These are phyloP conservation scores for Toxotes jaculatrix DNA, from an alignment of 2,113 vertebrate species.

Conservation along the genomic window DNA sequence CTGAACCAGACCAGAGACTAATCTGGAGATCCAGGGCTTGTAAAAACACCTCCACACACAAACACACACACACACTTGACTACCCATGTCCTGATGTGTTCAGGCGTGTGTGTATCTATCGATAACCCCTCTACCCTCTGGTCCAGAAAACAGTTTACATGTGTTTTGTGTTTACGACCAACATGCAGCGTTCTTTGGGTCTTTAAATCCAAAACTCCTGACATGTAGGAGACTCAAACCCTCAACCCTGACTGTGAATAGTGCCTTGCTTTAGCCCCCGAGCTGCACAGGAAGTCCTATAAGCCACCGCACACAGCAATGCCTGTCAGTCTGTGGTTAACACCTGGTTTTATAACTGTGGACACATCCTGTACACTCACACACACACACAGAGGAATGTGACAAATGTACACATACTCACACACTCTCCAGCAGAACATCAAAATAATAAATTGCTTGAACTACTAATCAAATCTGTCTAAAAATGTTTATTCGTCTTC, in stretches of 20 bases:
- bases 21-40: constrained; percentile 77
- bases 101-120: constrained; percentile 12
- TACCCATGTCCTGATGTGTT: background rate
- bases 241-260: background rate
- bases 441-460: background rate
- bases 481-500: too few relatives aligned
- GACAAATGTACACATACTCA: background rate
- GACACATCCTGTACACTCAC: constrained; percentile 19
- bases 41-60: constrained; percentile 68
- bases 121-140: background rate
- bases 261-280: background rate
- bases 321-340: constrained; percentile 15
- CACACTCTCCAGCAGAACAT: background rate
- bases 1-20: constrained; percentile 82
- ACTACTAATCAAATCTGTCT: too few relatives aligned
- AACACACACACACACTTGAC: constrained; percentile 27
- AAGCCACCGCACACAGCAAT: background rate
- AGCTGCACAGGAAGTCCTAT: background rate
- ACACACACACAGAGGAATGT: background rate
- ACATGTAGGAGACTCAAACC: constrained; percentile 24
- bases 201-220: constrained; percentile 1
- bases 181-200: background rate
- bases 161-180: constrained; percentile 17
- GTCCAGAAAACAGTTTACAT: constrained; percentile 25
- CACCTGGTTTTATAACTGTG: constrained; percentile 31